Evolutionary conservation across 1,140 invertebrate species (phyloP).

Genomic region (Calephelis nemesis): DNA sequence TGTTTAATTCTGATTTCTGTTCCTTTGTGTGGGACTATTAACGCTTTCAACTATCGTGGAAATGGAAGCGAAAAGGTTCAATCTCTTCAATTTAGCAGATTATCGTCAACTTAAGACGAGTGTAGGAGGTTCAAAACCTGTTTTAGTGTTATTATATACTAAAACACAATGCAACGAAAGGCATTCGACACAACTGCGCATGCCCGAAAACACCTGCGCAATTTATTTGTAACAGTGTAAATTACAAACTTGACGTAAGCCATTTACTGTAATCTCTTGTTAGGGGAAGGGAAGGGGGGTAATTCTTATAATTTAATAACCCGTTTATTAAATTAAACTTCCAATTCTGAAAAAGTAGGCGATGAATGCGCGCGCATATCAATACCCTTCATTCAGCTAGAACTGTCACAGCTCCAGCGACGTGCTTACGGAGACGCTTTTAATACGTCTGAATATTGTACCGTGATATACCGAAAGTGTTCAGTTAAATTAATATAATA

Average conservation of each 20-base stretch:
- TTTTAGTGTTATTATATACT: background rate
- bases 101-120: too few species aligned
- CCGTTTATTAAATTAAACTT: conserved; percentile 40
- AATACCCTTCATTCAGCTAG: conserved; percentile 37
- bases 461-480: background rate
- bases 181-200: background rate
- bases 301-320: conserved; percentile 15
- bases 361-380: conserved; percentile 64
- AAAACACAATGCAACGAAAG: background rate
- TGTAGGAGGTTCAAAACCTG: too few species aligned
- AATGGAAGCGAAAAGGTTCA: too few species aligned
- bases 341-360: conserved; percentile 45
- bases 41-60: too few species aligned
- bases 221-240: background rate
- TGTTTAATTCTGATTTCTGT: too few species aligned
- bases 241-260: background rate
- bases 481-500: background rate
- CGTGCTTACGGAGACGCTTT: conserved; percentile 3
- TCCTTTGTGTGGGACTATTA: too few species aligned
- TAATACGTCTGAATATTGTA: background rate
- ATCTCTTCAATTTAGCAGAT: too few species aligned
- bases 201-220: background rate
- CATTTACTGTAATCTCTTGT: conserved; percentile 8
- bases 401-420: conserved; percentile 4
- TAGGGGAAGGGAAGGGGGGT: background rate